Evolutionary conservation across 2,888 invertebrate species (phyloP).

Genomic region (Drosophila histrio): DNA sequence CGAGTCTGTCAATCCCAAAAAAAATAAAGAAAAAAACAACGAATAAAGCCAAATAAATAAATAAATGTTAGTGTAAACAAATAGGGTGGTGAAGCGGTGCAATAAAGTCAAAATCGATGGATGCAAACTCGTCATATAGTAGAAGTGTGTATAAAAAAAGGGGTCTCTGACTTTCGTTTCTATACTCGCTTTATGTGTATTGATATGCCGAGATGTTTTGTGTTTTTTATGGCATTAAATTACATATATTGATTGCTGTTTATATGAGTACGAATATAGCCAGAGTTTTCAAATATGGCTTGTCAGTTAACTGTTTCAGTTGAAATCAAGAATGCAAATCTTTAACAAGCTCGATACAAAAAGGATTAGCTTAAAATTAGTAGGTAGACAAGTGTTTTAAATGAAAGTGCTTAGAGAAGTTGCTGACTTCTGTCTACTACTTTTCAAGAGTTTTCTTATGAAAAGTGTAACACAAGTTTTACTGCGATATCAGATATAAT

Average conservation of each 20-base stretch:
- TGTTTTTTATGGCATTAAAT: neutral
- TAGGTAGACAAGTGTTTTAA: too few relatives aligned
- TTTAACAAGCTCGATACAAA: too few relatives aligned
- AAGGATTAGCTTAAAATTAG: too few relatives aligned
- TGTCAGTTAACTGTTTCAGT: too few relatives aligned
- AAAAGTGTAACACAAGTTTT: too few relatives aligned
- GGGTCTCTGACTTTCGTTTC: neutral
- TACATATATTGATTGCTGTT: neutral
- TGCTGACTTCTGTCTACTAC: too few relatives aligned
- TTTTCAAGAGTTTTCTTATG: too few relatives aligned
- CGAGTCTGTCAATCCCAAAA: slow-evolving; percentile 67
- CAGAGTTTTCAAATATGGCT: too few relatives aligned
- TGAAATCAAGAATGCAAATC: too few relatives aligned
- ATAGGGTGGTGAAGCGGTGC: slow-evolving; percentile 27
- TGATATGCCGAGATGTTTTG: too few relatives aligned
- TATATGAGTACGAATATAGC: neutral
- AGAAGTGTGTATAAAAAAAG: neutral
- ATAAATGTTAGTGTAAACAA: slow-evolving; percentile 50
- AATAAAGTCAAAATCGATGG: slow-evolving; percentile 17
- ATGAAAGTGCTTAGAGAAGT: too few relatives aligned
- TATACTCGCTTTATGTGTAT: neutral
- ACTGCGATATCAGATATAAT: too few relatives aligned
- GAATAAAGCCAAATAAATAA: slow-evolving; percentile 12
- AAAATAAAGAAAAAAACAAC: slow-evolving; percentile 2
- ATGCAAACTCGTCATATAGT: neutral